Evolutionary conservation across 2,113 vertebrate genomes (phyloP).

Genomic region (Sclerurus mexicanus): DNA sequence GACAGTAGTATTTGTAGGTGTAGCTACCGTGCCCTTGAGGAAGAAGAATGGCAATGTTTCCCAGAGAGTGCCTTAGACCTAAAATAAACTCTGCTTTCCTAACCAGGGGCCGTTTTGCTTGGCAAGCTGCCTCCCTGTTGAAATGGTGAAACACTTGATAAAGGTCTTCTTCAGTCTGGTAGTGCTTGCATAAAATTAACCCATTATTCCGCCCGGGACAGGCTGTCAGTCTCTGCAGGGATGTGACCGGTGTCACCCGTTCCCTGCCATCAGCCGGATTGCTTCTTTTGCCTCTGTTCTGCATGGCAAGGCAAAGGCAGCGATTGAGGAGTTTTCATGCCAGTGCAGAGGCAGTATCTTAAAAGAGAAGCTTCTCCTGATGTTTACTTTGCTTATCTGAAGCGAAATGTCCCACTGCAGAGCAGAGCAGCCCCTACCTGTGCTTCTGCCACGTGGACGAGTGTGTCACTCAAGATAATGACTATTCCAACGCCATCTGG

Average conservation of each 20-base stretch:
- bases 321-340: neutral
- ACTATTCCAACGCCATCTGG: neutral
- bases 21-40: slow-evolving; percentile 37
- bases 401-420: neutral
- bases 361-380: neutral
- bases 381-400: slow-evolving; percentile 21
- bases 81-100: slow-evolving; percentile 13
- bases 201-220: slow-evolving; percentile 12
- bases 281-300: neutral
- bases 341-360: neutral
- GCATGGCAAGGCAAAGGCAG: neutral
- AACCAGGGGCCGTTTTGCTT: slow-evolving; percentile 12
- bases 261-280: neutral
- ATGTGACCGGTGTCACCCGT: neutral
- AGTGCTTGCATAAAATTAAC: slow-evolving; percentile 12
- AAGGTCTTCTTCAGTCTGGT: neutral
- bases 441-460: neutral
- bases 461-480: neutral
- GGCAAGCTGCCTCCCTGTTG: slow-evolving; percentile 45
- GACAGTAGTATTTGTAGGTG: neutral
- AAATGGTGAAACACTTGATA: slow-evolving; percentile 8
- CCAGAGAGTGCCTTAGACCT: neutral
- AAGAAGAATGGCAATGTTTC: slow-evolving; percentile 43
- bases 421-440: neutral
- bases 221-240: slow-evolving; percentile 3